These are phyloP conservation scores for Cryptocephalus moraei DNA, from an alignment of 2,888 invertebrate genomes.

Conservation along the genomic window DNA sequence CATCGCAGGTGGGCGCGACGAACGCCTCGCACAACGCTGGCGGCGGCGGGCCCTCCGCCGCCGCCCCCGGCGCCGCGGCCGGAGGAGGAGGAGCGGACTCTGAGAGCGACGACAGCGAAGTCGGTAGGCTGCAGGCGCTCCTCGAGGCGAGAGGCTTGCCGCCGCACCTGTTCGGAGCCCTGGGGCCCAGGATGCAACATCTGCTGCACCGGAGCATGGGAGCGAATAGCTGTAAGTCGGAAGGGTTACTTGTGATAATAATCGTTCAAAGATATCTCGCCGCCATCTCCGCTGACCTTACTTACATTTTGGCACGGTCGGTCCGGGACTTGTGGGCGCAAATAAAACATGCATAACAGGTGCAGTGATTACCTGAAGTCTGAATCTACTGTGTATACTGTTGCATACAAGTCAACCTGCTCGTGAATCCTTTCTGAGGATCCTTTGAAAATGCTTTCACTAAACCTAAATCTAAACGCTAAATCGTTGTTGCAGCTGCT, in stretches of 20 bases:
- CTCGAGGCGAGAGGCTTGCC: constrained; percentile 91
- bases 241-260: too few relatives aligned
- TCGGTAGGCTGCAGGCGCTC: constrained; percentile 88
- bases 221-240: constrained; percentile 57
- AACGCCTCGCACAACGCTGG: constrained; percentile 32
- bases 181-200: constrained; percentile 95
- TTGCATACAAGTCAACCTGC: not conserved
- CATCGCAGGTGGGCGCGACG: constrained; percentile 35
- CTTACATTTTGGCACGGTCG: too few relatives aligned
- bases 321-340: too few relatives aligned
- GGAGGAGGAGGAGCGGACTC: constrained; percentile 47
- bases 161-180: constrained; percentile 91
- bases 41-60: constrained; percentile 16
- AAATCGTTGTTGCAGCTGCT: constrained; percentile 29
- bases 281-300: too few relatives aligned
- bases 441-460: too few relatives aligned
- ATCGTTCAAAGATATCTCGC: too few relatives aligned
- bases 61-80: not conserved
- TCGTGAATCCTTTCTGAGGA: too few relatives aligned
- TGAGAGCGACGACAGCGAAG: constrained; percentile 87
- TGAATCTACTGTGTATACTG: not conserved
- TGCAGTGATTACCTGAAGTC: not conserved
- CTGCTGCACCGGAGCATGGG: constrained; percentile 90
- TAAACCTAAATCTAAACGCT: not conserved
- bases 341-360: not conserved